These are phyloP conservation scores for Tokudaia tokunoshimensis DNA, from an alignment of 2,797 vertebrate species.

Conservation along the genomic window DNA sequence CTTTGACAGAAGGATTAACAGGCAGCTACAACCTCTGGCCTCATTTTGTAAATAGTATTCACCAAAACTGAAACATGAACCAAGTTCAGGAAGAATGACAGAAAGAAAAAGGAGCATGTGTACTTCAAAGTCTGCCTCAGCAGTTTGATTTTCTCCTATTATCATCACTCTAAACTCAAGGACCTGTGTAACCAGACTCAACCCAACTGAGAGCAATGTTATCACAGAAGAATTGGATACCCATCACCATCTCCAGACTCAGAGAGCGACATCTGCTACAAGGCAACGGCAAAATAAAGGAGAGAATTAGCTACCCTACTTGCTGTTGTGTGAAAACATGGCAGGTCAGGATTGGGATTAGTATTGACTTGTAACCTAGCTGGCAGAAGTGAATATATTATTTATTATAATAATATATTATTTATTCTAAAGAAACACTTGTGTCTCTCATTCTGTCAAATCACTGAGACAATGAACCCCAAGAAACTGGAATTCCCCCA, in stretches of 20 bases:
- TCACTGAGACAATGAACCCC: neutral
- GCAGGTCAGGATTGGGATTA: neutral
- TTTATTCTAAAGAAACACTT: neutral
- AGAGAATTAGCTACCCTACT: neutral
- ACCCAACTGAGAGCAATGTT: neutral
- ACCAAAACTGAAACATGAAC: neutral
- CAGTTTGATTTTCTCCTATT: neutral
- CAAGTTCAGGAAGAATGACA: neutral
- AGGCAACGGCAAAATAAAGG: neutral
- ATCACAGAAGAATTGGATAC: neutral
- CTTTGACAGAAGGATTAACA: neutral
- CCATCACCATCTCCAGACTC: neutral
- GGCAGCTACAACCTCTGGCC: neutral
- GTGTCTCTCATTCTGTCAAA: neutral
- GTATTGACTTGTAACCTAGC: neutral
- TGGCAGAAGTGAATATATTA: neutral
- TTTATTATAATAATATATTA: too few relatives aligned
- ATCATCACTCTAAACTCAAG: neutral
- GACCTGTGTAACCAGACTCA: neutral
- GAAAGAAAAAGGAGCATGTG: neutral
- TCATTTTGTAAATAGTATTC: conserved; percentile 32
- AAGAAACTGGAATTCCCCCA: neutral
- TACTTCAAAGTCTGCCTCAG: neutral
- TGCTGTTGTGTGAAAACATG: neutral
- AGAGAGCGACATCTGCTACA: neutral